phyloP scores from a whole-genome alignment of 1,140 invertebrate genomes.

The Ips nitidus region DNA sequence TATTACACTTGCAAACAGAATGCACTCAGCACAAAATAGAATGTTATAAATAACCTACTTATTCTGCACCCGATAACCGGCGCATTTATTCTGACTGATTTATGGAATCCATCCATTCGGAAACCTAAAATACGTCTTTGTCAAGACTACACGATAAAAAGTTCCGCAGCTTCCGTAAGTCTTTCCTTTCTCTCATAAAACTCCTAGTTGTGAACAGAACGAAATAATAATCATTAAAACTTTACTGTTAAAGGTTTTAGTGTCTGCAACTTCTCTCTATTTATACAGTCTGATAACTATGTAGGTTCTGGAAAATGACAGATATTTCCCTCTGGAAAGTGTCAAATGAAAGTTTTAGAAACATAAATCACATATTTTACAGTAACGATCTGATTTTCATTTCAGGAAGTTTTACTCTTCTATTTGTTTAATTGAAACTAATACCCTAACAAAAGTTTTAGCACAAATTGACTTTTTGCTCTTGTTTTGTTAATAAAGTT shows the following conservation, averaged over 20 bases:
- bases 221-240: slow-evolving; percentile 5
- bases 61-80: slow-evolving; percentile 1
- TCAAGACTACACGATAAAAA: background rate
- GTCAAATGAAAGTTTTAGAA: no score
- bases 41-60: slow-evolving; percentile 1
- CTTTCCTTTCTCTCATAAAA: background rate
- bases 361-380: no score
- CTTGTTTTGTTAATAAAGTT: no score
- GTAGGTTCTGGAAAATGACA: background rate
- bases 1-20: background rate
- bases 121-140: background rate
- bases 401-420: no score
- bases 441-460: no score
- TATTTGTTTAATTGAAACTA: no score
- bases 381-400: no score
- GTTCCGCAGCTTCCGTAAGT: background rate
- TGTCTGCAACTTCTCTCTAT: background rate
- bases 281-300: background rate
- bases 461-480: no score
- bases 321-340: no score
- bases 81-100: slow-evolving; percentile 3
- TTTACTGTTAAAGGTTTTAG: slow-evolving; percentile 4
- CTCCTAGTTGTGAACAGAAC: background rate
- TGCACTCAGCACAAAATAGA: background rate
- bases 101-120: slow-evolving; percentile 4